phyloP scores from a whole-genome alignment of 2,113 vertebrate genomes.

The Morone chrysops region DNA sequence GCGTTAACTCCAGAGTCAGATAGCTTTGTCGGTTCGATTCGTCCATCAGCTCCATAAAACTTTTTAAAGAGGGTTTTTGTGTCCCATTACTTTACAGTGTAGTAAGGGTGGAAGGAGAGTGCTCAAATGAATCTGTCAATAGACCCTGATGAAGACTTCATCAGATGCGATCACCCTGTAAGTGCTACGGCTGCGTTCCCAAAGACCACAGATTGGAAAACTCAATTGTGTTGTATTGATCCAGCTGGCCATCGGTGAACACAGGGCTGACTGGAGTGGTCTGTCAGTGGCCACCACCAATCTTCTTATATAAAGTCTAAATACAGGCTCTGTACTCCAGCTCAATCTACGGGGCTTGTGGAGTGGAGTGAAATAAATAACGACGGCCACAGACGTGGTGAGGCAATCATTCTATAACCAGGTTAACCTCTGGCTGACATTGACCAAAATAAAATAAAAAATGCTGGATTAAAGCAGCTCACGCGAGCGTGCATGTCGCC shows the following conservation, averaged over 20 bases:
- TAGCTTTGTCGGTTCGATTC: conserved; percentile 43
- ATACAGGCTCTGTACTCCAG: conserved; percentile 74
- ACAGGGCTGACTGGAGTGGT: conserved; percentile 51
- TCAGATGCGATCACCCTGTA: conserved; percentile 83
- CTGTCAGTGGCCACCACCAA: conserved; percentile 68
- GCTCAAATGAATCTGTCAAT: conserved; percentile 85
- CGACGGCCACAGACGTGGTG: conserved; percentile 58
- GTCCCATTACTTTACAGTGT: conserved; percentile 79
- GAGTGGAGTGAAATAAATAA: conserved; percentile 76
- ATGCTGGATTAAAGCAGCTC: conserved; percentile 67
- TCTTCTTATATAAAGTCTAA: conserved; percentile 84
- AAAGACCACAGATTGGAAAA: conserved; percentile 83
- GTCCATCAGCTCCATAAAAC: conserved; percentile 63
- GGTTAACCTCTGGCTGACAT: conserved; percentile 82
- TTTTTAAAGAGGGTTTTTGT: conserved; percentile 73
- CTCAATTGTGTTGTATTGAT: conserved; percentile 86
- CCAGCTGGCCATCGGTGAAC: conserved; percentile 77
- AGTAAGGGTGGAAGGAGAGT: conserved; percentile 49
- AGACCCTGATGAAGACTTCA: conserved; percentile 86
- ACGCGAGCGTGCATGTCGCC: conserved; percentile 55
- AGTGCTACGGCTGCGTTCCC: conserved; percentile 74
- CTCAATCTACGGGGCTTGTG: conserved; percentile 77
- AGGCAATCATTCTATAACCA: conserved; percentile 79
- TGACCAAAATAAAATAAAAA: conserved; percentile 65
- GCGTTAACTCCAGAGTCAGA: conserved; percentile 30